Evolutionary conservation across 2,888 invertebrate genomes (phyloP), one percentile per base, ranked within the genome.

Genomic region (Drosophila planitibia): DNA sequence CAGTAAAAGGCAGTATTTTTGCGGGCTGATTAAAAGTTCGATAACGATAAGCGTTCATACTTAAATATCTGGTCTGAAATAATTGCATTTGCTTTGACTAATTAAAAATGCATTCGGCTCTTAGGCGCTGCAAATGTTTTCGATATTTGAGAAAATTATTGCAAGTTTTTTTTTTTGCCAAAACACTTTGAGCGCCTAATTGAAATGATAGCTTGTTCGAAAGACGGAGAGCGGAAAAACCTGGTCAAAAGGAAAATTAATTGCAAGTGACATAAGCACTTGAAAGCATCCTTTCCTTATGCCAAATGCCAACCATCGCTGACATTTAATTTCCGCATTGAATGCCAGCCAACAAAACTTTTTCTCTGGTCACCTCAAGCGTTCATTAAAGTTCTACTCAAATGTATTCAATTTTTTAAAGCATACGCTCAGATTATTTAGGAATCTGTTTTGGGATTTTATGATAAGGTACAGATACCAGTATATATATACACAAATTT

Each of bases 221-320:
- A 70, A 64, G 30, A 9, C 22, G 41, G 30, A 58, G 30, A 37
- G 19, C 71, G 81, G 74, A 84, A 72, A 73, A n/a, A 68, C 65
- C 71, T 75, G 88, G 77, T 79, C 85, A 89, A 85, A 89, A 80
- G 85, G 74, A 37, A 57, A 39, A 89, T 85, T 87, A 90, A 85
- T 88, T 89, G 89, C 86, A 85, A 76, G 74, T 83, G 90, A 89
- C 90, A 89, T 86, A 83, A 85, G 82, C 79, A 85, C 86, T 85
- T 81, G 74, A 76, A 78, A 68, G 69, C 69, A 74, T 80, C 80
- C 28, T 47, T 25, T 39, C 88, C 78, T 74, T 67, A 49, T 58
- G 72, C 73, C 77, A 74, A 73, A 74, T 69, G 72, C 64, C 57
- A 70, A 59, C 53, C 67, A 83, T 81, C 75, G 82, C 82, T 84